Evolutionary conservation across 2,888 invertebrate genomes (phyloP).

Genomic region (Caenorhabditis sp.): DNA sequence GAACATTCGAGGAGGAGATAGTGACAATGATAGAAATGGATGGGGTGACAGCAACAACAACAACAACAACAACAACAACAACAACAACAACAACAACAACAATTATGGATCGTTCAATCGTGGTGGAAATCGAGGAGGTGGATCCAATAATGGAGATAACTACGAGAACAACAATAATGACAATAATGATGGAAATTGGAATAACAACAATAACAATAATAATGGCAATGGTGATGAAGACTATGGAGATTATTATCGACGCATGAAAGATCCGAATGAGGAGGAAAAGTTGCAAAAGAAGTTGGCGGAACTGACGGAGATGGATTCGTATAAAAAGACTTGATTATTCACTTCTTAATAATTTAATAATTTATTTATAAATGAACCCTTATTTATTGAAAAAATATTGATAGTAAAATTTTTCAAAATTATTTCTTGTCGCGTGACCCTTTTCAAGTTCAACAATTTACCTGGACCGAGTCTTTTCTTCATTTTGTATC

Average conservation of each 20-base stretch:
- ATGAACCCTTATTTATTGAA: constrained; percentile 6
- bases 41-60: not conserved
- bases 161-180: too few relatives aligned
- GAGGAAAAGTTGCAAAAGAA: constrained; percentile 20
- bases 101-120: too few relatives aligned
- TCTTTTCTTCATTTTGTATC: not conserved
- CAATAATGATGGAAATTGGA: constrained; percentile 13
- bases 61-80: constrained; percentile 1
- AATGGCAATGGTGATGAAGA: not conserved
- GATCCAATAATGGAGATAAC: constrained; percentile 1
- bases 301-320: constrained; percentile 24
- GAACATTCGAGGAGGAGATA: not conserved
- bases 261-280: constrained; percentile 22
- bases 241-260: constrained; percentile 27
- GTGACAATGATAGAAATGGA: not conserved
- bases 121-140: not conserved
- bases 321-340: constrained; percentile 27
- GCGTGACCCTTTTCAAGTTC: too few relatives aligned
- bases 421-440: too few relatives aligned
- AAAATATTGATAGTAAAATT: not conserved
- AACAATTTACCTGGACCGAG: too few relatives aligned
- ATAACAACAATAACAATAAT: constrained; percentile 1
- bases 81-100: constrained; percentile 9
- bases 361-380: constrained; percentile 5
- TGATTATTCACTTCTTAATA: not conserved